A percentile compares a stretch with the other conserved stretches of the same genome.
These are phyloP conservation scores for Oceanodroma leucorhoa DNA, from an alignment of 2,797 vertebrate genomes.

Conservation along the genomic window DNA sequence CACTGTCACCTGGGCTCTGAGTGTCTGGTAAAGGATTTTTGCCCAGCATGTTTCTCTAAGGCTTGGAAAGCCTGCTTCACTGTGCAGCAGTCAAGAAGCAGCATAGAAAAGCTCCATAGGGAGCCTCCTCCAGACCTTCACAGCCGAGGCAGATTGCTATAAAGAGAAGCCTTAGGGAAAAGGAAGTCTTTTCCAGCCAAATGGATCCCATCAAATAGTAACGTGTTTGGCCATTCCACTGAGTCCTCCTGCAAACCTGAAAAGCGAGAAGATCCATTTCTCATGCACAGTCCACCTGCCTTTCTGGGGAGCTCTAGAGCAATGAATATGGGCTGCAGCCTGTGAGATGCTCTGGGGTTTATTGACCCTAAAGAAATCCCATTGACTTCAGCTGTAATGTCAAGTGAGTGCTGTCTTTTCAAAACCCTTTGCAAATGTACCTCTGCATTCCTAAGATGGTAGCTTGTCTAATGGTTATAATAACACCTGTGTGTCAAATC, in stretches of 20 bases:
- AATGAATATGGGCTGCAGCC: not conserved
- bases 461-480: not conserved
- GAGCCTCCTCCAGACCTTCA: not conserved
- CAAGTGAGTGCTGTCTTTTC: not conserved
- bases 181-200: not conserved
- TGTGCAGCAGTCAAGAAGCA: not conserved
- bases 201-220: not conserved
- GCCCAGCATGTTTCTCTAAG: not conserved
- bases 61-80: not conserved
- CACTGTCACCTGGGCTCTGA: not conserved
- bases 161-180: not conserved
- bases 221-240: not conserved
- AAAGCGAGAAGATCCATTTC: not conserved
- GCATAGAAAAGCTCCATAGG: not conserved
- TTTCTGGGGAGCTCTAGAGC: not conserved
- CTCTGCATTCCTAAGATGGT: not conserved
- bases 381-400: not conserved
- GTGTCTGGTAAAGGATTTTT: not conserved
- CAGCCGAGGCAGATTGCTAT: not conserved
- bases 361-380: not conserved
- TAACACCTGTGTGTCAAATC: not conserved
- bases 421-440: not conserved
- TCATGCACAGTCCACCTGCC: not conserved
- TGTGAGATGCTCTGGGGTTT: not conserved
- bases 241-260: not conserved